These are phyloP conservation scores for Brachirus orientalis DNA, from an alignment of 2,113 vertebrate genomes.

Conservation along the genomic window DNA sequence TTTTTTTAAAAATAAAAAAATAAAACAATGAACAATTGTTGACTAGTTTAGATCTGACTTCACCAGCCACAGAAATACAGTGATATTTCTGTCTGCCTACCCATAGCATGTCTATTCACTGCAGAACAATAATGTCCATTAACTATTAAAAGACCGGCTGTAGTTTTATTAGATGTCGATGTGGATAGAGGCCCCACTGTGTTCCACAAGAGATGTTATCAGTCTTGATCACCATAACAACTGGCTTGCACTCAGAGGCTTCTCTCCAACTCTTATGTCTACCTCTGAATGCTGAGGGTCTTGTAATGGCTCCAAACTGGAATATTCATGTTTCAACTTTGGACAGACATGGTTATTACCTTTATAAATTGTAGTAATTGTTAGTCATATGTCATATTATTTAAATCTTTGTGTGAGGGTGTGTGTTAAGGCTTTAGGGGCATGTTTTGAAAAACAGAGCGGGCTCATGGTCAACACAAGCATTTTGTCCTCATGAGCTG, in stretches of 20 bases:
- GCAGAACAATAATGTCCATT: constrained; percentile 61
- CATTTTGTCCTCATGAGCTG: constrained; percentile 63
- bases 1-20: too few relatives aligned
- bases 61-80: constrained; percentile 33
- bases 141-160: constrained; percentile 55
- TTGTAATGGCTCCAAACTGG: constrained; percentile 42
- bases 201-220: constrained; percentile 45
- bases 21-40: too few relatives aligned
- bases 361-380: constrained; percentile 56
- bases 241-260: constrained; percentile 24
- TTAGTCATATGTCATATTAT: constrained; percentile 45
- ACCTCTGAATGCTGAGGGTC: constrained; percentile 18
- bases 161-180: constrained; percentile 59
- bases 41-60: constrained; percentile 7
- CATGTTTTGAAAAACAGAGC: constrained; percentile 49
- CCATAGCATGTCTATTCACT: constrained; percentile 54
- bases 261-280: constrained; percentile 19
- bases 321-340: constrained; percentile 48
- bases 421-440: constrained; percentile 34
- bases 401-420: constrained; percentile 55
- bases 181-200: constrained; percentile 54
- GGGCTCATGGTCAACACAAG: constrained; percentile 33
- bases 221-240: constrained; percentile 44
- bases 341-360: constrained; percentile 45
- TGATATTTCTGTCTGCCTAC: constrained; percentile 56